phyloP scores from a whole-genome alignment of 2,888 invertebrate species.

The Cenopis cana region DNA sequence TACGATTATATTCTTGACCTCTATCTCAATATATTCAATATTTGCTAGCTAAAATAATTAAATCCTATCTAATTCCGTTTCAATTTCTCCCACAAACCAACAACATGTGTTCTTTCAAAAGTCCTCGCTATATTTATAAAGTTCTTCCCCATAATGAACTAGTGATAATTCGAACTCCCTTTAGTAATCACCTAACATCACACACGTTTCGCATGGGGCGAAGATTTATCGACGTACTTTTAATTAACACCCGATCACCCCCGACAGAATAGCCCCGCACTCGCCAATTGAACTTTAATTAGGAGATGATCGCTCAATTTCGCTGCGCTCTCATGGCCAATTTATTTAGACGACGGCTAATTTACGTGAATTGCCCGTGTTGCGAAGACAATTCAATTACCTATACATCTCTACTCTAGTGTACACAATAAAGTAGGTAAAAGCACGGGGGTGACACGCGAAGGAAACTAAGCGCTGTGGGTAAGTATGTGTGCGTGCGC shows the following conservation, averaged over 20 bases:
- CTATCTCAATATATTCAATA: not conserved
- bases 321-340: conserved; percentile 41
- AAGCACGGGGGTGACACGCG: too few relatives aligned
- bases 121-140: conserved; percentile 29
- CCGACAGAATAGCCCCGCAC: conserved; percentile 52
- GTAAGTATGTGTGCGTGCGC: too few relatives aligned
- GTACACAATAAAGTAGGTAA: too few relatives aligned
- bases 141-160: conserved; percentile 37
- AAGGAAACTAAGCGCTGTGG: too few relatives aligned
- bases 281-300: conserved; percentile 54
- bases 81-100: conserved; percentile 8
- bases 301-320: conserved; percentile 62
- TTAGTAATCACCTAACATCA: conserved; percentile 53
- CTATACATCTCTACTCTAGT: too few relatives aligned
- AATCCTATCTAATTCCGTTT: not conserved
- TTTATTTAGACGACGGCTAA: conserved; percentile 29
- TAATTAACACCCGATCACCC: conserved; percentile 72
- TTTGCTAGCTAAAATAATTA: not conserved
- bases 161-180: conserved; percentile 58
- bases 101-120: conserved; percentile 19
- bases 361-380: conserved; percentile 24
- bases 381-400: not conserved
- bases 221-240: conserved; percentile 76
- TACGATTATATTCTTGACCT: too few relatives aligned
- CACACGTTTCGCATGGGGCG: conserved; percentile 75